Base-by-base conservation (phyloP, 2,888 invertebrate species). In the Hetaerina titia region DNA sequence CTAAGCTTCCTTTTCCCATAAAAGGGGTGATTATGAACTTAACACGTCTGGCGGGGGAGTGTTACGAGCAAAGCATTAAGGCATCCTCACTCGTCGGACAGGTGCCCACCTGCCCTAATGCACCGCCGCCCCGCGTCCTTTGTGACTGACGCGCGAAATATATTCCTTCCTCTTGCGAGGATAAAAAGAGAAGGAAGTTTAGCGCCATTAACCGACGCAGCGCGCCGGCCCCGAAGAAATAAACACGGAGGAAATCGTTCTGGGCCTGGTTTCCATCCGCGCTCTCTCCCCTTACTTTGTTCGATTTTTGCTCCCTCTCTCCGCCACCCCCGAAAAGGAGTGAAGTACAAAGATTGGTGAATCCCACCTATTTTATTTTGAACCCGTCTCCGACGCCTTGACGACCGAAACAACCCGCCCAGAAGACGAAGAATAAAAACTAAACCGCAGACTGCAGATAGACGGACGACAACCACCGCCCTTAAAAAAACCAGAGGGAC, bases 21-120 rank as follows among this genome's bases (percentile, higher is more conserved):
- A 81, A 81, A 81, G 81, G n/a, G 81, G 7, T 7, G 81, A 31
- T 81, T 81, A 81, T 81, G 81, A 81, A 81, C 81, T 31, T n/a
- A 13, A 11, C 81, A 81, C 31, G 31, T 81, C 81, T 31, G 13
- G 31, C 13, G 81, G 81, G 81, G 15, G 22, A 31, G 15, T 7
- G 7, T n/a, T 17, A n/a, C 69, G 31, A 31, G 31, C 4, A 31
- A 31, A 22, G 81, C 81, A 81, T 81, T 31, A 81, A 31, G 81
- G 31, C 13, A 15, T 31, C 13, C 81, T 7, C 81, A 81, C 31
- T 31, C 81, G 81, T 15, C 81, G 31, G 81, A 81, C 81, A 81
- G 81, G 81, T 81, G 81, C 81, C 81, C 25, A 81, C 81, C 81
- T 81, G 81, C 81, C 25, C 81, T 11, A 81, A 81, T 81, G 81